Evolutionary conservation across 2,113 vertebrate genomes (phyloP).

Genomic region (Megaceryle torquata): DNA sequence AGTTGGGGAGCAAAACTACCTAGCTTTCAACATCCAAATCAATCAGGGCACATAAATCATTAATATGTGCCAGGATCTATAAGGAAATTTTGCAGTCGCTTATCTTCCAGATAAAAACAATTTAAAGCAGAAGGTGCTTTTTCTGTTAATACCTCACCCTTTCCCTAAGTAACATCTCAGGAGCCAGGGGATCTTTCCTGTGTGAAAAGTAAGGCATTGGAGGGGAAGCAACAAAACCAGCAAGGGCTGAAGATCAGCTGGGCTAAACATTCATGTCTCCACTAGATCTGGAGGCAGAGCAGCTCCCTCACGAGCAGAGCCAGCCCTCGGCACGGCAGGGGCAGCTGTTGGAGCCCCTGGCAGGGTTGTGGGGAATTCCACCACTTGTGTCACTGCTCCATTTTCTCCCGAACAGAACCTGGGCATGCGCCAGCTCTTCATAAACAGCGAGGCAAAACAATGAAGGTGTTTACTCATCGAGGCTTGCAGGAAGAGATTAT

Average conservation of each 20-base stretch:
- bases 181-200: not conserved
- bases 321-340: not conserved
- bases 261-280: not conserved
- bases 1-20: not conserved
- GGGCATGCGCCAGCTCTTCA: rapidly evolving
- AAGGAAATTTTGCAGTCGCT: not conserved
- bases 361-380: slow-evolving; percentile 39
- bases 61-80: not conserved
- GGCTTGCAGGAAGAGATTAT: not conserved
- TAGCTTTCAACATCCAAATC: not conserved
- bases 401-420: not conserved
- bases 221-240: not conserved
- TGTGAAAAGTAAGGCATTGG: not conserved
- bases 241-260: not conserved
- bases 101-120: not conserved
- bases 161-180: not conserved
- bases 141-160: not conserved
- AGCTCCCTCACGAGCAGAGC: not conserved
- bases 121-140: not conserved
- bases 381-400: not conserved
- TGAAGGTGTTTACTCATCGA: not conserved
- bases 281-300: not conserved
- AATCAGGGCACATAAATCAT: not conserved
- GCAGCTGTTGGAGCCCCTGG: not conserved
- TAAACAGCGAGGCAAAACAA: not conserved